Evolutionary conservation across 2,797 vertebrate species (phyloP).

Genomic region (Hydrophis major): DNA sequence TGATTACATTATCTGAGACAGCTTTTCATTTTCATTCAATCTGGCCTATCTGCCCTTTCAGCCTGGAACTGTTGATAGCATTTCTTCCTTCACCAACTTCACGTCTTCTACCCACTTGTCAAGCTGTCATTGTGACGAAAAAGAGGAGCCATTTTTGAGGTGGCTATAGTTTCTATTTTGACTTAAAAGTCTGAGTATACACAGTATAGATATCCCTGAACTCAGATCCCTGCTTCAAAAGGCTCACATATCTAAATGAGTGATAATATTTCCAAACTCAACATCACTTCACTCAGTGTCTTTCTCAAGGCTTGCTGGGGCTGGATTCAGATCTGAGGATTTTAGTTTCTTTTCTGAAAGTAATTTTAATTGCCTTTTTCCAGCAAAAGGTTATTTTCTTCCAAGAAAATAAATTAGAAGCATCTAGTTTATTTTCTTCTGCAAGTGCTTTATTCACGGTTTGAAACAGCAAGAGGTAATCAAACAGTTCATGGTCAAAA

Average conservation of each 20-base stretch:
- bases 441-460: background rate
- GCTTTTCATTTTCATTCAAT: slow-evolving; percentile 70
- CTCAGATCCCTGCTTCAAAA: background rate
- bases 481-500: background rate
- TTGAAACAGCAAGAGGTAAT: background rate
- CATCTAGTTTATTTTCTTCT: background rate
- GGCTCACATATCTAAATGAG: background rate
- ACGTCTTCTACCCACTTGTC: slow-evolving; percentile 67
- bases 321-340: background rate
- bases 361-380: background rate
- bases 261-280: background rate
- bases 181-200: background rate
- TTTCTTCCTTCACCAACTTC: slow-evolving; percentile 69
- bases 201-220: background rate
- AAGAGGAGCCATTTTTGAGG: slow-evolving; percentile 44
- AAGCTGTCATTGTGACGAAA: slow-evolving; percentile 60
- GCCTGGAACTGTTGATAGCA: slow-evolving; percentile 66
- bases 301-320: background rate
- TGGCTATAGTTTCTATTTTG: slow-evolving; percentile 11
- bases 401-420: background rate
- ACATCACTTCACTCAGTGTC: background rate
- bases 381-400: background rate
- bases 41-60: slow-evolving; percentile 71
- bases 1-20: slow-evolving; percentile 69
- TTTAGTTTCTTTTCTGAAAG: background rate